These are phyloP conservation scores for Conus canariensis DNA, from an alignment of 2,888 invertebrate genomes.

Conservation along the genomic window DNA sequence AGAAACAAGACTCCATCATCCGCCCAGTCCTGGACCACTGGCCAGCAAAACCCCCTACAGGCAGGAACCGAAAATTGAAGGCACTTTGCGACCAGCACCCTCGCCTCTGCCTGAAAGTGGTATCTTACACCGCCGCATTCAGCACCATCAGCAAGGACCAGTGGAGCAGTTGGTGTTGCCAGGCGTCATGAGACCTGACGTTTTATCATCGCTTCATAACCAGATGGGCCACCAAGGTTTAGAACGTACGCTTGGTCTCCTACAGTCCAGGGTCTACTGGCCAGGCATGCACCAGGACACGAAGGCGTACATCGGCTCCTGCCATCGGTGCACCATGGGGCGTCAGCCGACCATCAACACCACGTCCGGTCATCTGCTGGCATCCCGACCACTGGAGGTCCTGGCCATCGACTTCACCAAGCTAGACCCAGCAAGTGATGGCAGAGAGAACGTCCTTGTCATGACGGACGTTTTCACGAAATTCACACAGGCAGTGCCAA, in stretches of 20 bases:
- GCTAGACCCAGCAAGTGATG: no score
- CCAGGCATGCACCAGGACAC: no score
- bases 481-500: no score
- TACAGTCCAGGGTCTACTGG: no score
- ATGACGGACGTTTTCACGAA: slow-evolving; percentile 54
- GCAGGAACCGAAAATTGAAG: background rate
- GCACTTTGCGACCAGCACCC: background rate
- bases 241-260: slow-evolving; percentile 42
- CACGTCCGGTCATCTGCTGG: no score
- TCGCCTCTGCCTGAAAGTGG: background rate
- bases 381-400: no score
- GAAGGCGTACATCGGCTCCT: no score
- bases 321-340: no score
- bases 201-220: slow-evolving; percentile 44
- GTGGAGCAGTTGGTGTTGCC: slow-evolving; percentile 27
- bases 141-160: background rate
- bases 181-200: background rate
- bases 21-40: background rate
- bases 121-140: background rate
- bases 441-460: no score
- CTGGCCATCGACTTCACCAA: no score
- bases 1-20: no score
- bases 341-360: no score
- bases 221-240: slow-evolving; percentile 49
- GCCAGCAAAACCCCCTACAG: background rate